Conservation (phyloP, 2,888 invertebrate genomes). For the Hecatera dysodea region DNA sequence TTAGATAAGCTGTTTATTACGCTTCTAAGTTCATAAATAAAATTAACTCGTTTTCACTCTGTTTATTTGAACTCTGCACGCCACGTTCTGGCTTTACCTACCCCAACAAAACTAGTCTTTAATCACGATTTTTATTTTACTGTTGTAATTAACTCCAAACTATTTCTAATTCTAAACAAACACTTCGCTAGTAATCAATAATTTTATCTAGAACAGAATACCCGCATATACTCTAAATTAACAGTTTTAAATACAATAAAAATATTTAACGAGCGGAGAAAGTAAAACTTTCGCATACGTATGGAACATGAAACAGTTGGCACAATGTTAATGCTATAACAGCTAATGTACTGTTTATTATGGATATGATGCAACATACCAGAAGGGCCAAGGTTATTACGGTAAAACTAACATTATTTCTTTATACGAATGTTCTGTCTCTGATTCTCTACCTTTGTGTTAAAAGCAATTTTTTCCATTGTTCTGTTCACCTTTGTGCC, state of each 20-base stretch:
- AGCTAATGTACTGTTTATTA: neutral
- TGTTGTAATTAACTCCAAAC: neutral
- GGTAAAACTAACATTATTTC: neutral
- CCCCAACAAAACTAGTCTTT: constrained; percentile 37
- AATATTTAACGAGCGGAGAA: constrained; percentile 50
- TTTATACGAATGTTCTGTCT: neutral
- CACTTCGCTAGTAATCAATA: constrained; percentile 3
- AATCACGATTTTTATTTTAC: neutral
- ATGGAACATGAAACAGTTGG: constrained; percentile 40
- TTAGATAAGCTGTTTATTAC: constrained; percentile 10
- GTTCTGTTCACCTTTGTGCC: neutral
- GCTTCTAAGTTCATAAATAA: constrained; percentile 1
- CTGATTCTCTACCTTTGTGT: neutral
- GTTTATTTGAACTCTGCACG: constrained; percentile 34
- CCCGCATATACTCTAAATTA: constrained; percentile 33
- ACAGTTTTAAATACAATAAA: constrained; percentile 39
- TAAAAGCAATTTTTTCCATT: neutral
- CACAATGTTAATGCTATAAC: constrained; percentile 20
- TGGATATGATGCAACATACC: constrained; percentile 15
- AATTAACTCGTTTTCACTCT: constrained; percentile 19
- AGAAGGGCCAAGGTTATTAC: neutral
- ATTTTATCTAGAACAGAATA: constrained; percentile 32
- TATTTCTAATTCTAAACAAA: constrained; percentile 2
- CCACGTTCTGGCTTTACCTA: constrained; percentile 35
- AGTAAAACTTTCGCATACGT: constrained; percentile 50